Evolutionary conservation across 2,888 invertebrate genomes (phyloP).

Genomic region (Catocala sponsa): DNA sequence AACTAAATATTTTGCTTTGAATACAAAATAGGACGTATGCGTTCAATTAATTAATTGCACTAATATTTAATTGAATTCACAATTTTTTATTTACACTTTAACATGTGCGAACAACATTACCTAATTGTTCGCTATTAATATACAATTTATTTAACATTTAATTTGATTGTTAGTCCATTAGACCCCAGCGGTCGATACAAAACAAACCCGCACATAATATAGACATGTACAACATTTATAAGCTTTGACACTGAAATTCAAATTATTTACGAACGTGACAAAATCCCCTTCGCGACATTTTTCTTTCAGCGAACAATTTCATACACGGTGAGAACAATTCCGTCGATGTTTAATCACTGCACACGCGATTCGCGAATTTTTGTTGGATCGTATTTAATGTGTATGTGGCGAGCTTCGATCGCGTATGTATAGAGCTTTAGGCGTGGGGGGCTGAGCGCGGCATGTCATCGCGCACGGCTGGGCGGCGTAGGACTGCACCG

Average conservation of each 20-base stretch:
- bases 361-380: slow-evolving; percentile 59
- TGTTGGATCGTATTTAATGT: slow-evolving; percentile 35
- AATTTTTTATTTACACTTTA: slow-evolving; percentile 25
- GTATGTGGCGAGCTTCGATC: slow-evolving; percentile 46
- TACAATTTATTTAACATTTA: slow-evolving; percentile 53
- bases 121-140: slow-evolving; percentile 55
- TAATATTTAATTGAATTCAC: slow-evolving; percentile 36
- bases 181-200: slow-evolving; percentile 46
- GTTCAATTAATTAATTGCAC: slow-evolving; percentile 24
- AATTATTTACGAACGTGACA: slow-evolving; percentile 80
- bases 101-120: slow-evolving; percentile 51
- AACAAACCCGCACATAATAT: slow-evolving; percentile 57
- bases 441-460: slow-evolving; percentile 59
- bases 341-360: slow-evolving; percentile 57
- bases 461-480: slow-evolving; percentile 76
- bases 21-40: slow-evolving; percentile 30
- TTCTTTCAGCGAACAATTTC: slow-evolving; percentile 49
- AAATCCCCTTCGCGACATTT: slow-evolving; percentile 67
- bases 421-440: slow-evolving; percentile 55
- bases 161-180: slow-evolving; percentile 66
- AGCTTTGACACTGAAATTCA: slow-evolving; percentile 78
- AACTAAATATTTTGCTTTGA: slow-evolving; percentile 9
- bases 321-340: slow-evolving; percentile 51
- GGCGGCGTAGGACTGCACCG: slow-evolving; percentile 74
- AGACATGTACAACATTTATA: slow-evolving; percentile 74